A percentile compares a stretch with the other conserved stretches of the same genome.
Evolutionary conservation across 2,888 invertebrate genomes (phyloP).

Genomic region (Macrophya annulata): DNA sequence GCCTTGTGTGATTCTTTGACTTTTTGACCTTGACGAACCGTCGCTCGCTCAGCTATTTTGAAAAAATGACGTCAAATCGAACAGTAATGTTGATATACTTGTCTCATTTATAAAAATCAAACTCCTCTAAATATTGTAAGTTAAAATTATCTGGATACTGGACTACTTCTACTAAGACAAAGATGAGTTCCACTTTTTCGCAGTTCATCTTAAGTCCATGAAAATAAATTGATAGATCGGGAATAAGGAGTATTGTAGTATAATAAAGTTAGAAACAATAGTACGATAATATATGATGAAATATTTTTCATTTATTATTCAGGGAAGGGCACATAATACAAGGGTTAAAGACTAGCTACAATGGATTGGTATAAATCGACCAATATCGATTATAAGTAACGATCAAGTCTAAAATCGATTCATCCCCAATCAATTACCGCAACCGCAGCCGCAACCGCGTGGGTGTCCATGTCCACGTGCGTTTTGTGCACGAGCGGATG

Average conservation of each 20-base stretch:
- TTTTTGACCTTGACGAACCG: too few species aligned
- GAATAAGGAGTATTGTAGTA: background rate
- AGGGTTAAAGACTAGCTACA: constrained; percentile 45
- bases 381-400: constrained; percentile 21
- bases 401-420: constrained; percentile 11
- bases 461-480: background rate
- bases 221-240: background rate
- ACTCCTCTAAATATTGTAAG: too few species aligned
- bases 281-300: constrained; percentile 34
- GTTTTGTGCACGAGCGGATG: constrained; percentile 50
- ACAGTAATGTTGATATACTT: too few species aligned
- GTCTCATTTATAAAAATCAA: too few species aligned
- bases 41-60: too few species aligned
- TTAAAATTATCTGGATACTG: too few species aligned
- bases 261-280: background rate
- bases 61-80: too few species aligned
- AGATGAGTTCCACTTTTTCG: background rate
- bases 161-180: background rate
- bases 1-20: too few species aligned
- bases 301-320: constrained; percentile 53
- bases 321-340: constrained; percentile 54
- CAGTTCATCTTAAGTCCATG: background rate
- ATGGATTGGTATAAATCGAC: background rate
- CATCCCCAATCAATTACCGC: constrained; percentile 38
- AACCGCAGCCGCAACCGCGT: constrained; percentile 37